phyloP scores from a whole-genome alignment of 2,797 vertebrate genomes.

The Bryconaethiops microstoma region DNA sequence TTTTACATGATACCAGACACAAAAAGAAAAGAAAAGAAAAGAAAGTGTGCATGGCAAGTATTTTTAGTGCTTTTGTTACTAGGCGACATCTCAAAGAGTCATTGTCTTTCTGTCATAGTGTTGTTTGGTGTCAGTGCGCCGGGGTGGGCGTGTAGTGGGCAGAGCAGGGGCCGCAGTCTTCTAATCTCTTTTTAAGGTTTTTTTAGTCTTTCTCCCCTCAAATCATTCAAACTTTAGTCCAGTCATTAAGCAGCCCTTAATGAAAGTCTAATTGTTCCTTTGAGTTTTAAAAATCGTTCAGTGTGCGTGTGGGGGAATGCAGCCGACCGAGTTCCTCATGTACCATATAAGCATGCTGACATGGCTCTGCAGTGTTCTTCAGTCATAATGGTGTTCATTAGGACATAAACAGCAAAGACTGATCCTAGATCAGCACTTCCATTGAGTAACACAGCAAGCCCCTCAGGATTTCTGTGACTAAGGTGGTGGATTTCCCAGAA shows the following conservation, averaged over 20 bases:
- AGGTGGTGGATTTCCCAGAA: not conserved
- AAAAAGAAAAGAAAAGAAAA: not conserved
- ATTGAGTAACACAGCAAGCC: not conserved
- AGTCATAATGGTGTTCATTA: slow-evolving; percentile 1
- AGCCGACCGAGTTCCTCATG: not conserved
- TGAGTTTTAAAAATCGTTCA: slow-evolving; percentile 12
- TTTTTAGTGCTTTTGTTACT: slow-evolving; percentile 65
- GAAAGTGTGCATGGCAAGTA: slow-evolving; percentile 52
- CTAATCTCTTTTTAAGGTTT: slow-evolving; percentile 47
- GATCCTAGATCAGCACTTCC: slow-evolving; percentile 21
- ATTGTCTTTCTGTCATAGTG: slow-evolving; percentile 62
- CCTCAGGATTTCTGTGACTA: not conserved
- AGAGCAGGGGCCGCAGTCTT: not conserved
- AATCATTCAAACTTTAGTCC: not conserved
- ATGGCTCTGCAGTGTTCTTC: not conserved
- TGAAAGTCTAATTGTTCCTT: not conserved
- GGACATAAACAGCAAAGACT: not conserved
- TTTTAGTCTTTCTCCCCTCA: not conserved
- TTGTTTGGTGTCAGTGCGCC: slow-evolving; percentile 53
- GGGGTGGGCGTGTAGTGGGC: slow-evolving; percentile 27
- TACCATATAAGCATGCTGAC: slow-evolving; percentile 16
- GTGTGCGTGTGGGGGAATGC: not conserved
- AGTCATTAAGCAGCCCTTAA: not conserved
- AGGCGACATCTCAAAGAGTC: slow-evolving; percentile 60
- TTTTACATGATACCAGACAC: slow-evolving; percentile 17